Evolutionary conservation across 2,888 invertebrate genomes (phyloP), one percentile per base, ranked within the genome.

Genomic region (Drosophila gaucha): DNA sequence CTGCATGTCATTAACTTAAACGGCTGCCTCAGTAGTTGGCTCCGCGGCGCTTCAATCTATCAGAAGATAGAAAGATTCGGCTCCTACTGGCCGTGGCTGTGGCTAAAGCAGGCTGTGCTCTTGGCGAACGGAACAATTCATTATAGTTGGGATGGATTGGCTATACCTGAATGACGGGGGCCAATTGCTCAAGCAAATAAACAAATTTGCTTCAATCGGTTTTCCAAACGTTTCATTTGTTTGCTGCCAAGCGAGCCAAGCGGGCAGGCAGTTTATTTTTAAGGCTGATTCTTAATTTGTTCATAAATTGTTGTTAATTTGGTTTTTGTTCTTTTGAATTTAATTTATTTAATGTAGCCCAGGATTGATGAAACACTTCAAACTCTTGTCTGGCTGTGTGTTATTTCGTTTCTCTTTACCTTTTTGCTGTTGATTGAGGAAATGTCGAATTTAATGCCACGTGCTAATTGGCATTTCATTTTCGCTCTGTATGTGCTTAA

Each of bases 151-250:
- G 86, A 82, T 87, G 67, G 65, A 82, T 87, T 66, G 83, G 66
- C 71, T 50, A 72, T 67, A 69, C 65, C 65, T 59, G 71, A 87
- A 63, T 87, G 88, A 87, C 83, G 83, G 65, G 83, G 65, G 58
- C 78, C 83, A 79, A 87, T 88, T 82, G 88, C 84, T 88, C 80
- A 83, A 83, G 84, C 86, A 83, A 83, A 83, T 86, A 83, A 88
- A 88, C 82, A 83, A 82, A 82, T 64, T 68, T 50, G 55, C 54
- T 54, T 74, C 74, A 77, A 78, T 74, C 63, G 70, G 43, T 74
- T 74, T 75, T 67, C 57, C 24, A 31, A 33, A 6, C 20, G 16
- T 22, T 35, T 49, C 44, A 49, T 20, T 59, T 52, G 47, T 43
- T 58, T 41, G 63, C 60, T 44, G 39, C 44, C 41, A 41, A n/a